A percentile compares a stretch with the other conserved stretches of the same genome.
Evolutionary conservation across 1,140 invertebrate species (phyloP).

Genomic region (Scaptodrosophila lebanonensis): DNA sequence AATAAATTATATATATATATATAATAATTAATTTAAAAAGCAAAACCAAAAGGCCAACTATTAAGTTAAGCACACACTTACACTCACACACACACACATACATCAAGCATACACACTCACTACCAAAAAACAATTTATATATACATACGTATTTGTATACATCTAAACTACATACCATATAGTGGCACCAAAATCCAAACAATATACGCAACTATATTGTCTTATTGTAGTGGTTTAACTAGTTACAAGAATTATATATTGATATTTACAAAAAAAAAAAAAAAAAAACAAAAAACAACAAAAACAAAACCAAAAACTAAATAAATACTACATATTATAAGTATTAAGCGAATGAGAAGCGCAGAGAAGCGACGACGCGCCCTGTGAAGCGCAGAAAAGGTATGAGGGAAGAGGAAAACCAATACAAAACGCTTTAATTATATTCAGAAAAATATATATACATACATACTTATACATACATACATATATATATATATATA

Average conservation of each 20-base stretch:
- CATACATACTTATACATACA: slow-evolving; percentile 17
- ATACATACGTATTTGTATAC: slow-evolving; percentile 51
- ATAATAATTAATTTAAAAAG: too few species aligned
- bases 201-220: slow-evolving; percentile 41
- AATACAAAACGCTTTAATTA: slow-evolving; percentile 29
- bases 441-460: slow-evolving; percentile 17
- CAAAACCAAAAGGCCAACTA: too few species aligned
- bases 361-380: too few species aligned
- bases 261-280: slow-evolving; percentile 61
- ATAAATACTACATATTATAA: slow-evolving; percentile 60
- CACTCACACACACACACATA: slow-evolving; percentile 11
- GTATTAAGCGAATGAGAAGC: too few species aligned
- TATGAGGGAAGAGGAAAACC: slow-evolving; percentile 11
- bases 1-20: slow-evolving; percentile 18
- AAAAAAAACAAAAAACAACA: not conserved
- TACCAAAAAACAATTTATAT: slow-evolving; percentile 10
- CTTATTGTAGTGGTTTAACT: slow-evolving; percentile 58
- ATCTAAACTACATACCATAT: slow-evolving; percentile 36
- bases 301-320: too few species aligned
- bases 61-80: slow-evolving; percentile 22
- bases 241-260: slow-evolving; percentile 53
- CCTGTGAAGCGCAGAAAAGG: slow-evolving; percentile 39
- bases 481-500: slow-evolving; percentile 46
- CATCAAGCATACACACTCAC: slow-evolving; percentile 6
- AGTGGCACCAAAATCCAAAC: slow-evolving; percentile 49